Evolutionary conservation across 2,113 vertebrate genomes (phyloP), one percentile per base, ranked within the genome.

Genomic region (Lepus americanus): DNA sequence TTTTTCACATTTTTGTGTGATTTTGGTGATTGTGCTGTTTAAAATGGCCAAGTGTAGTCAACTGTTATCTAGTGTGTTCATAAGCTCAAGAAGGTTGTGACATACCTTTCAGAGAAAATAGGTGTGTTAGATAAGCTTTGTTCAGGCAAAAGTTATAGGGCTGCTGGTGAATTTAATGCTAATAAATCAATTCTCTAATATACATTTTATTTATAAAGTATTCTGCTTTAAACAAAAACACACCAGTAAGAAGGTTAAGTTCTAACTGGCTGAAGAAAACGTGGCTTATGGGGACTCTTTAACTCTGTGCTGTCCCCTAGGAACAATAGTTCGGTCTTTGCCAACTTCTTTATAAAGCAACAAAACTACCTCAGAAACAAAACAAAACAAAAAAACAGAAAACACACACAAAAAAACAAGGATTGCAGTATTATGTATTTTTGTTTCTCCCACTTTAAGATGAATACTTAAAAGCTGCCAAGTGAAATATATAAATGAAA

Each of bases 401-500:
- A 59, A 19, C 44, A 44, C 44, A 44, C 44, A 44, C 55, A 14
- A 19, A 59, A 59, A 59, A 59, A 20, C 55, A 59, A 59, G 55
- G 55, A 59, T 19, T 59, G 3, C 17, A 59, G 55, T 59, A 59
- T 59, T 59, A 17, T 59, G 55, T 59, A 59, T 59, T 59, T 19
- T 19, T 19, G 13, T 19, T 19, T 19, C 55, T 17, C 19, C 17
- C 14, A 19, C 13, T 19, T 17, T 16, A 16, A 59, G 33, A 94
- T 3, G 7, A 25, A 31, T 87, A 93, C 63, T 85, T 70, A 88
- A 31, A 77, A 92, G 76, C 67, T 63, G n/a, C 86, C 53, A 59
- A 59, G 19, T 59, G 55, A 59, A 94, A 94, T 64, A 79, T 29
- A 74, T n/a, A 87, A 49, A 89, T 69, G 17, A 87, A 93, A 87